A percentile compares a stretch with the other conserved stretches of the same genome.
Evolutionary conservation across 2,113 vertebrate genomes (phyloP).

Genomic region (Opisthocomus hoazin): DNA sequence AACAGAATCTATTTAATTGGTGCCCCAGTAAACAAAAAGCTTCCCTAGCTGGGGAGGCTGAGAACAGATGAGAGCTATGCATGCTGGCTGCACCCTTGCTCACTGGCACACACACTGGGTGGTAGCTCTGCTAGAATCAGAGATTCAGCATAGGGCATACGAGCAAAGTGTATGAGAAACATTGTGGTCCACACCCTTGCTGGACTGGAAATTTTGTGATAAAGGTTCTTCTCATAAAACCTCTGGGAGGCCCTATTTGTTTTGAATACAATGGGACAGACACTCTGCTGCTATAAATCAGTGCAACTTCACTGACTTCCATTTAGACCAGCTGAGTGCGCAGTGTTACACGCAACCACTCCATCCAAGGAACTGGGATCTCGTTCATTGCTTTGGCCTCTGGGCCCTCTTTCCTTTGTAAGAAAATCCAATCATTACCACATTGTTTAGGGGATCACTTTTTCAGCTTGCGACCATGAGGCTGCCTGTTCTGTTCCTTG

Average conservation of each 20-base stretch:
- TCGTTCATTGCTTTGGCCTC: conserved; percentile 36
- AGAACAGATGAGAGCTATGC: accelerated
- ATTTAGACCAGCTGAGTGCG: neutral
- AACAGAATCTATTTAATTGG: neutral
- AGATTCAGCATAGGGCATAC: neutral
- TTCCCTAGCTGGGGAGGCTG: neutral
- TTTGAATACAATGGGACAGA: conserved; percentile 19
- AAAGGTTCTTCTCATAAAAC: neutral
- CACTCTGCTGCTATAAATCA: conserved; percentile 20
- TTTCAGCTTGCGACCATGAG: neutral
- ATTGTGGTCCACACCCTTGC: neutral
- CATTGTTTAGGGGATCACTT: neutral
- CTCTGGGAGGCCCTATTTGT: conserved; percentile 18
- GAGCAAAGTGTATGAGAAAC: neutral
- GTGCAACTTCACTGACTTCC: neutral
- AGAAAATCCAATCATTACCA: neutral
- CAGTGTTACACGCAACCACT: neutral
- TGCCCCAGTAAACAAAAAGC: neutral
- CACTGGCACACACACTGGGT: neutral
- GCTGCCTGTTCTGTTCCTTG: neutral
- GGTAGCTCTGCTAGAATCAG: neutral
- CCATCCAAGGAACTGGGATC: neutral
- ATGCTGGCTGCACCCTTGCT: neutral
- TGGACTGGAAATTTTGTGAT: neutral
- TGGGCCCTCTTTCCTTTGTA: neutral